phyloP scores from a whole-genome alignment of 2,888 invertebrate species.

The Amphiduros pacificus region DNA sequence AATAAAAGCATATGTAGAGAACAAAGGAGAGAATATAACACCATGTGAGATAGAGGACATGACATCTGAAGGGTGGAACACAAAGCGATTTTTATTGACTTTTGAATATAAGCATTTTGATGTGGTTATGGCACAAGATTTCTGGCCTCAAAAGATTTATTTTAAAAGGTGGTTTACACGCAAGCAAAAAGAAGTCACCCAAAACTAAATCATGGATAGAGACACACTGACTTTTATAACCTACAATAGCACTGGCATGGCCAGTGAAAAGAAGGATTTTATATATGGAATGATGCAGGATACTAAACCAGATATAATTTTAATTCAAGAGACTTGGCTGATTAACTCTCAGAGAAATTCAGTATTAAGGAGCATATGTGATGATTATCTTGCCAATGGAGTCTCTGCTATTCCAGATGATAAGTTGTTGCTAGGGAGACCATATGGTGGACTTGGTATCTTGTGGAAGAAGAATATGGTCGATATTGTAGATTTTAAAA shows the following conservation, averaged over 20 bases:
- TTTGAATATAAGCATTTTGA: not conserved
- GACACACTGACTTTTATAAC: not conserved
- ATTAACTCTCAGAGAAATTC: not conserved
- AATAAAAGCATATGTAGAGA: not conserved
- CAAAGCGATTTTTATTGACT: not conserved
- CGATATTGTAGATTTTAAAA: not conserved
- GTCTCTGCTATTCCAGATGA: not conserved
- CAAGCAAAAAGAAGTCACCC: not conserved
- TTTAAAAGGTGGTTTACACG: not conserved
- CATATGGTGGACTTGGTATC: not conserved
- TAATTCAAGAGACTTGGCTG: not conserved
- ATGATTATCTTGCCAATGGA: not conserved
- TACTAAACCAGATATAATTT: not conserved
- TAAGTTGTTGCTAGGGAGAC: not conserved
- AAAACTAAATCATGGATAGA: not conserved
- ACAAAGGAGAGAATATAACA: not conserved
- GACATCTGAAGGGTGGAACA: not conserved
- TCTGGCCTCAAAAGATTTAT: not conserved
- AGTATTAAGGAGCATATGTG: not conserved
- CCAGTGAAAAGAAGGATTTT: not conserved
- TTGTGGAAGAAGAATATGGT: not conserved
- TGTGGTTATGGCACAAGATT: not conserved
- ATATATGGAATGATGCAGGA: not conserved
- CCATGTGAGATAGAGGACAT: not conserved
- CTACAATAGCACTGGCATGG: slow-evolving; percentile 1